Base-by-base conservation (phyloP, 2,113 vertebrate species). In the Numenius arquata region DNA sequence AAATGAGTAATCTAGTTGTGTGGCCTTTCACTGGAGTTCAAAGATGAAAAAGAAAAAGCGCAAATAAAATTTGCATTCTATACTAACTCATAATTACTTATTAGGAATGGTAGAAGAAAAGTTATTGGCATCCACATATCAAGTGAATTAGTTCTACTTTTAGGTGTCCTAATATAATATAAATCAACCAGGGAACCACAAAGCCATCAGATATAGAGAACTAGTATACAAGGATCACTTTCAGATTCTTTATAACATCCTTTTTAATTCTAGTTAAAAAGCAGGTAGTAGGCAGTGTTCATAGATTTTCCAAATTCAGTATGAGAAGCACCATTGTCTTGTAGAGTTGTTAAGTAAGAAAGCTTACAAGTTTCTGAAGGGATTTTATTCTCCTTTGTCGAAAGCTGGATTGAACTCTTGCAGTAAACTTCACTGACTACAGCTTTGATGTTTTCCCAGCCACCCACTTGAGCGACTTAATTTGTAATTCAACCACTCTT, bases 381-480 rank as follows among this genome's bases (percentile, higher is more conserved):
- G 11, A 45, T 53, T 88, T 91, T 70, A 41, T 9, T 65, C 3
- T 48, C 34, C 27, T 62, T 50, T 47, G 3, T 21, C 68, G 26
- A 91, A 95, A 88, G 21, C 5, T 70, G 11, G 15, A 88, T 65
- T 88, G 47, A 93, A 77, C 11, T 62, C 32, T 63, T 56, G 21
- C 32, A 43, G 41, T 63, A 86, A 71, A 73, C n/a, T 56, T 88
- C 68, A 63, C 6, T 43, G n/a, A 59, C 32, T n/a, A 78, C 66
- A 91, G 47, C 29, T 86, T 3, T 43, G 11, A 63, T 38, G 38
- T 53, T 75, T 61, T 56, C 12, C 43, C 59, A 89, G n/a, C 2
- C 3, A 85, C 41, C 3, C 18, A 76, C 22, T 1, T 23, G 12
- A 71, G 6, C 0, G 0, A 75, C 21, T 7, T 8, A 19, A 56